phyloP scores from a whole-genome alignment of 2,113 vertebrate genomes.

The Plecturocebus donacophilus region DNA sequence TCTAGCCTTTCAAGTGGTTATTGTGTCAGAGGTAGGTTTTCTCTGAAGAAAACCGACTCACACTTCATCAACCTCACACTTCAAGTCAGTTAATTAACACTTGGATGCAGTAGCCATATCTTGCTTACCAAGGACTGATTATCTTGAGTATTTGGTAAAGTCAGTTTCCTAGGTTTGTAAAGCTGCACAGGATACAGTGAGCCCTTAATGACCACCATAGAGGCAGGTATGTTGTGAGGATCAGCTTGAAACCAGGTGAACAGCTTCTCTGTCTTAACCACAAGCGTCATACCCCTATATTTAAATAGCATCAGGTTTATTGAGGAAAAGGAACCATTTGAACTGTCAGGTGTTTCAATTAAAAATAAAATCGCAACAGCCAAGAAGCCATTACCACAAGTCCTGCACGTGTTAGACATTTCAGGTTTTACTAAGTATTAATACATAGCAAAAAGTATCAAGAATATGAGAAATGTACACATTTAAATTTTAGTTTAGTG shows the following conservation, averaged over 20 bases:
- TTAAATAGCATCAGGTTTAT: slow-evolving; percentile 71
- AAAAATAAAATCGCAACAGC: slow-evolving; percentile 71
- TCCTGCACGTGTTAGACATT: slow-evolving; percentile 66
- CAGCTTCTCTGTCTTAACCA: slow-evolving; percentile 31
- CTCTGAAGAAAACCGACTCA: slow-evolving; percentile 28
- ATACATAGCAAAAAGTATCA: slow-evolving; percentile 25
- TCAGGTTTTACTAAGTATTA: slow-evolving; percentile 36
- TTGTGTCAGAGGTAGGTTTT: slow-evolving; percentile 45
- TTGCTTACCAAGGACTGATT: slow-evolving; percentile 25
- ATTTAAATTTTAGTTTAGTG: slow-evolving; percentile 55
- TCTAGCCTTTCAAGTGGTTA: slow-evolving; percentile 43
- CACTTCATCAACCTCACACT: not conserved
- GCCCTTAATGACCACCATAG: not conserved
- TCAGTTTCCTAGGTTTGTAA: slow-evolving; percentile 41
- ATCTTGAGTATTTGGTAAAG: slow-evolving; percentile 40
- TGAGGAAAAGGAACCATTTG: slow-evolving; percentile 70
- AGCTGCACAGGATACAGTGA: not conserved
- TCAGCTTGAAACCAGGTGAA: slow-evolving; percentile 49
- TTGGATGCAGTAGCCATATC: not conserved
- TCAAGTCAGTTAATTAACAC: slow-evolving; percentile 55
- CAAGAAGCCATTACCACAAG: slow-evolving; percentile 70
- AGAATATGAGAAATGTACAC: slow-evolving; percentile 48
- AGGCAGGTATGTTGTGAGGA: not conserved
- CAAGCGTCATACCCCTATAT: slow-evolving; percentile 37
- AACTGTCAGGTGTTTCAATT: slow-evolving; percentile 76